phyloP scores from a whole-genome alignment of 1,140 invertebrate species.

The Zaprionus camerounensis region DNA sequence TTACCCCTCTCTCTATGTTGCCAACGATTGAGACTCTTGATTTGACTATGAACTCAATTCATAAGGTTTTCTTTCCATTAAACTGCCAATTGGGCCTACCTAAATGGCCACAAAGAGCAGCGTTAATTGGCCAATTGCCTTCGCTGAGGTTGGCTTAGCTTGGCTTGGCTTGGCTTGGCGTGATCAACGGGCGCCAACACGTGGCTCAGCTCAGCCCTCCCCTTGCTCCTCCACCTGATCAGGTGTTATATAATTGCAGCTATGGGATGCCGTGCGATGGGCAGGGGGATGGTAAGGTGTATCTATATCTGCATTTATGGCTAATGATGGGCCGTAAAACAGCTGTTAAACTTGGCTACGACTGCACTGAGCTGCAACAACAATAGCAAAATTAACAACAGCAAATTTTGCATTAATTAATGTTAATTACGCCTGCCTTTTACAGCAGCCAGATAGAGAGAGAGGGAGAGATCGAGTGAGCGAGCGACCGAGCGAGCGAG shows the following conservation, averaged over 20 bases:
- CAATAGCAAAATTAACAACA: neutral
- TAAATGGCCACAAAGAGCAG: conserved; percentile 31
- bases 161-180: neutral
- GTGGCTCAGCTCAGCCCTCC: neutral
- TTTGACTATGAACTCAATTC: conserved; percentile 26
- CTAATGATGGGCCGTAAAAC: conserved; percentile 30
- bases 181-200: conserved; percentile 24
- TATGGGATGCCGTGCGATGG: neutral
- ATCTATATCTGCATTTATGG: conserved; percentile 12
- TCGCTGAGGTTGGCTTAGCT: neutral
- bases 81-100: conserved; percentile 39
- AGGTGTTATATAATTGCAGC: conserved; percentile 35
- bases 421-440: conserved; percentile 62
- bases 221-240: neutral
- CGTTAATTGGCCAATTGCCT: conserved; percentile 43
- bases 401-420: conserved; percentile 68
- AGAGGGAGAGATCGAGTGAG: neutral
- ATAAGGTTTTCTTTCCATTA: conserved; percentile 36
- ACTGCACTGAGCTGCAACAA: conserved; percentile 6
- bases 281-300: neutral
- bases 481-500: neutral
- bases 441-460: conserved; percentile 14
- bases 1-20: neutral
- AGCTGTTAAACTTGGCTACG: conserved; percentile 13
- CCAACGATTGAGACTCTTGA: neutral